Percentiles rank a stretch among this genome's conserved stretches.
These are phyloP conservation scores for Rhopalosiphum nymphaeae DNA, from an alignment of 2,888 invertebrate genomes.

Conservation along the genomic window DNA sequence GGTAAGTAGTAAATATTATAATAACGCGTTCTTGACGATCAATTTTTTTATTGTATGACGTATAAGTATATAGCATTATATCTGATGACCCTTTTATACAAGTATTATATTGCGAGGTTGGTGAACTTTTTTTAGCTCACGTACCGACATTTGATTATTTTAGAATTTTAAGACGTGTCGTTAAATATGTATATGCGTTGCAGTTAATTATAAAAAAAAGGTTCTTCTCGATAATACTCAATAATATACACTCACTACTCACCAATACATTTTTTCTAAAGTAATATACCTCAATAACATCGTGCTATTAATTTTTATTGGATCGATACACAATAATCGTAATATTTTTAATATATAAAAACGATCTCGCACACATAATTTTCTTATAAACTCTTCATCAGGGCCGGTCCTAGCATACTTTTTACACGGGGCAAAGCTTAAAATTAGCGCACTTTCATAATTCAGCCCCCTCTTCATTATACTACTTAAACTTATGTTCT, in stretches of 20 bases:
- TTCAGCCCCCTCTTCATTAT: no score
- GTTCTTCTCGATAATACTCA: background rate
- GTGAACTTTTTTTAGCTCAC: no score
- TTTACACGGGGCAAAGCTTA: no score
- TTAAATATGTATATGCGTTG: constrained; percentile 6
- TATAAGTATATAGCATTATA: no score
- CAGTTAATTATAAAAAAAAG: background rate
- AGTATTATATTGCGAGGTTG: no score
- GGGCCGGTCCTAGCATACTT: no score
- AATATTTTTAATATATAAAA: background rate
- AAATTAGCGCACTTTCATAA: no score
- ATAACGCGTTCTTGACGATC: no score
- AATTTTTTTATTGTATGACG: no score
- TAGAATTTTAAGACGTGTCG: background rate
- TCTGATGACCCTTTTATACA: no score
- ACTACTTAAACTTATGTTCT: no score
- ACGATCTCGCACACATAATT: background rate
- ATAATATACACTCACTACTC: background rate
- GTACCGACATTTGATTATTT: background rate
- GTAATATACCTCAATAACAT: background rate
- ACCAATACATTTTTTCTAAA: background rate
- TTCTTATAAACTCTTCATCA: background rate
- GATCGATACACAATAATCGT: background rate
- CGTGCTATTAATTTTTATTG: background rate
- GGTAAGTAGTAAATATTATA: no score